Evolutionary conservation across 2,888 invertebrate species (phyloP).

Genomic region (Chelonus formosanus): DNA sequence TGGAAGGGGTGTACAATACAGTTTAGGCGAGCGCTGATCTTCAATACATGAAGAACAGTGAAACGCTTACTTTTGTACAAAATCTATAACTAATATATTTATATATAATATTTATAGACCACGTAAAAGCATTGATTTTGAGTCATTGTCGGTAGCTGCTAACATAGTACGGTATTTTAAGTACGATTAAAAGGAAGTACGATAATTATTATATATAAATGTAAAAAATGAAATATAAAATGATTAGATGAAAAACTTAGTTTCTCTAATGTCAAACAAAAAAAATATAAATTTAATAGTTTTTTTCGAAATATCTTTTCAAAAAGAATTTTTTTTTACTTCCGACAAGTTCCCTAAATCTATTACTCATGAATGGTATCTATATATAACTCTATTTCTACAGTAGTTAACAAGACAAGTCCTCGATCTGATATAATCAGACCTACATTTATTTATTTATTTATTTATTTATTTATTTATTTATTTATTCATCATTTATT

Average conservation of each 20-base stretch:
- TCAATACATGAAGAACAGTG: conserved; percentile 49
- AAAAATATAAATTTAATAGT: conserved; percentile 10
- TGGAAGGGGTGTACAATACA: conserved; percentile 45
- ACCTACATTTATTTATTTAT: conserved; percentile 45
- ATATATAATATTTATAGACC: conserved; percentile 55
- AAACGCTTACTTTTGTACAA: conserved; percentile 60
- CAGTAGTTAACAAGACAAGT: conserved; percentile 63
- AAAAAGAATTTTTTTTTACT: conserved; percentile 22
- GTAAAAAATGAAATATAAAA: conserved; percentile 11
- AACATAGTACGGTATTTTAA: conserved; percentile 18
- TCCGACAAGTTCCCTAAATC: conserved; percentile 47
- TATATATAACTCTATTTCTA: conserved; percentile 58
- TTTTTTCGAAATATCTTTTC: conserved; percentile 16
- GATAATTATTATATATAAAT: conserved; percentile 12
- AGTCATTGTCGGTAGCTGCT: conserved; percentile 40
- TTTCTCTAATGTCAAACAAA: conserved; percentile 5
- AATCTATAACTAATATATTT: conserved; percentile 57
- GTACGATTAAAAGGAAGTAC: conserved; percentile 31
- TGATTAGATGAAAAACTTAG: conserved; percentile 3
- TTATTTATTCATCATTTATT: conserved; percentile 44
- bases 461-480: conserved; percentile 43
- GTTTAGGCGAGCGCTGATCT: conserved; percentile 52
- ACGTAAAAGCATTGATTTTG: conserved; percentile 56
- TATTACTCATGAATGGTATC: conserved; percentile 56
- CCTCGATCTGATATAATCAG: conserved; percentile 49